These are phyloP conservation scores for Drosophila novamexicana DNA, from an alignment of 1,140 invertebrate genomes.

Conservation along the genomic window DNA sequence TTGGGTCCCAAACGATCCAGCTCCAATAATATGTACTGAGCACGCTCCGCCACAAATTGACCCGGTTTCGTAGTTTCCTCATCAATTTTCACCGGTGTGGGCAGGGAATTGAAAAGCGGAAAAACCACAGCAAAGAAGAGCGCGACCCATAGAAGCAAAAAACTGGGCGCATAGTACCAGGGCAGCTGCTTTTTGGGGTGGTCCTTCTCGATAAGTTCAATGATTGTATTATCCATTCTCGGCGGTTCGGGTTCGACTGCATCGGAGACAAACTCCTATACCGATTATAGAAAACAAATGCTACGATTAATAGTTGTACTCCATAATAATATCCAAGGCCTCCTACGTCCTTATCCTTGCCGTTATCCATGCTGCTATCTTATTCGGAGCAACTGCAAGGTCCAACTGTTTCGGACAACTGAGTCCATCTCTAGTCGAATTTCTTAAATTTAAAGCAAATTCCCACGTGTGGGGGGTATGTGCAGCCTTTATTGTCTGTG, in stretches of 20 bases:
- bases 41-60: slow-evolving; percentile 73
- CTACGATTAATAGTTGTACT: neutral
- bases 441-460: slow-evolving; percentile 39
- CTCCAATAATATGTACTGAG: slow-evolving; percentile 85
- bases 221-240: slow-evolving; percentile 18
- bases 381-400: neutral
- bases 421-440: neutral
- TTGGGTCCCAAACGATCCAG: slow-evolving; percentile 89
- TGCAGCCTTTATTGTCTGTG: slow-evolving; percentile 27
- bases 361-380: neutral
- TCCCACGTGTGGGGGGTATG: neutral
- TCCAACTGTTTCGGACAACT: slow-evolving; percentile 10
- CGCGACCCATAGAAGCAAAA: slow-evolving; percentile 64
- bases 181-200: slow-evolving; percentile 26
- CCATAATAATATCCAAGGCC: neutral
- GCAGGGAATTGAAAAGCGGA: slow-evolving; percentile 65
- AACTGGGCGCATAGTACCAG: slow-evolving; percentile 75
- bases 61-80: slow-evolving; percentile 55
- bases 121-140: slow-evolving; percentile 66
- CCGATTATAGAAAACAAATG: neutral
- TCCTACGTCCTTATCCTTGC: slow-evolving; percentile 20
- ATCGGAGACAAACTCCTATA: neutral
- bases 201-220: slow-evolving; percentile 14
- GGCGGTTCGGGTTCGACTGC: too few species aligned
- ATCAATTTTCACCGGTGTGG: slow-evolving; percentile 44